Evolutionary conservation across 2,797 vertebrate species (phyloP).

Genomic region (Pantherophis alleghaniensis): DNA sequence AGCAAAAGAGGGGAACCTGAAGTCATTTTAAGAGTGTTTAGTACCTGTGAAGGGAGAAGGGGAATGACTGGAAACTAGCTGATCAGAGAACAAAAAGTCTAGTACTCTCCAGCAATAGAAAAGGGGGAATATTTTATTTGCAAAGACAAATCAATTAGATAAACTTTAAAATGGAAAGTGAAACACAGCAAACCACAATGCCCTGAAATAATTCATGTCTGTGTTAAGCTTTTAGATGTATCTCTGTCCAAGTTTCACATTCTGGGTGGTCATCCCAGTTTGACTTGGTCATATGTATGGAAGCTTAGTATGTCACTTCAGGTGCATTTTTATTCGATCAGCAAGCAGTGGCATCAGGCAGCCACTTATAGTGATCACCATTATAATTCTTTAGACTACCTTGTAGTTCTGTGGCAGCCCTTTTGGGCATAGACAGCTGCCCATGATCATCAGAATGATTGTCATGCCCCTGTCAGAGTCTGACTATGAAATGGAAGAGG

Average conservation of each 20-base stretch:
- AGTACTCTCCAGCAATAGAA: background rate
- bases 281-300: background rate
- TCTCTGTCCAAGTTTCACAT: background rate
- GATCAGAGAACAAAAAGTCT: background rate
- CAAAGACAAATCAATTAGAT: conserved; percentile 37
- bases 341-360: background rate
- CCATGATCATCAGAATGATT: background rate
- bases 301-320: background rate
- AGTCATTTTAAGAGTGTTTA: conserved; percentile 62
- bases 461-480: too few species aligned
- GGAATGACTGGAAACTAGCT: conserved; percentile 45
- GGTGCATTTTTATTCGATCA: background rate
- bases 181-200: background rate
- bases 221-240: conserved; percentile 10
- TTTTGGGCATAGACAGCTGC: background rate
- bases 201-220: conserved; percentile 43
- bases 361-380: background rate
- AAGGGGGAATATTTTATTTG: conserved; percentile 14
- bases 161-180: background rate
- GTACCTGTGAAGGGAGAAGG: conserved; percentile 49
- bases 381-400: background rate
- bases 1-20: conserved; percentile 70
- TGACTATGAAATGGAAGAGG: too few species aligned
- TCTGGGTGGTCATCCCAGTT: background rate
- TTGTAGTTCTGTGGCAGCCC: background rate